phyloP scores from a whole-genome alignment of 2,113 vertebrate species.

The Paraplagusia blochii region DNA sequence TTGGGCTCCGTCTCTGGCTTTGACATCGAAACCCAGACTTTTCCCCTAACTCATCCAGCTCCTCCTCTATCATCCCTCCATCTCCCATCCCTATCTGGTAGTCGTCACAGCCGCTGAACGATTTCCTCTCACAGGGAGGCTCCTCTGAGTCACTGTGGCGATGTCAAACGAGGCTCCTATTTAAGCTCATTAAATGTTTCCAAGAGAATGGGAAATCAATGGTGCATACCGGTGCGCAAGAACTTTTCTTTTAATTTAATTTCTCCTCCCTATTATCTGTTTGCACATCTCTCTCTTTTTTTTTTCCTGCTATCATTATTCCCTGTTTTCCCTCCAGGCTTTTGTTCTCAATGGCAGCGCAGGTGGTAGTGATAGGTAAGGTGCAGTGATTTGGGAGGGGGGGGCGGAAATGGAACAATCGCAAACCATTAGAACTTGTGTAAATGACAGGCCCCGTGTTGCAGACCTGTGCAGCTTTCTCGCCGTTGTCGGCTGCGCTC shows the following conservation, averaged over 20 bases:
- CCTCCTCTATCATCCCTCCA: slow-evolving; percentile 11
- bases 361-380: slow-evolving; percentile 10
- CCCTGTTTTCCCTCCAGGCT: slow-evolving; percentile 15
- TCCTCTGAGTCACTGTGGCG: slow-evolving; percentile 62
- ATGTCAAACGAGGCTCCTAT: slow-evolving; percentile 74
- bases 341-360: slow-evolving; percentile 29
- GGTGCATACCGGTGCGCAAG: slow-evolving; percentile 71
- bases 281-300: slow-evolving; percentile 54
- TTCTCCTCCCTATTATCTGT: slow-evolving; percentile 63
- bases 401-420: slow-evolving; percentile 36
- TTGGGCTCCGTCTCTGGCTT: slow-evolving; percentile 46
- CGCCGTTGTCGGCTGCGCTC: slow-evolving; percentile 36
- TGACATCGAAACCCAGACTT: slow-evolving; percentile 36
- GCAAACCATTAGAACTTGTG: slow-evolving; percentile 42
- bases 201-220: slow-evolving; percentile 80
- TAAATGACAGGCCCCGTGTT: slow-evolving; percentile 40
- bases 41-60: background rate
- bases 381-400: background rate
- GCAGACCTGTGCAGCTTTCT: slow-evolving; percentile 46
- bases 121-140: slow-evolving; percentile 72
- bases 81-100: slow-evolving; percentile 31
- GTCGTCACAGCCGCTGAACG: slow-evolving; percentile 67
- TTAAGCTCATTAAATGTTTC: slow-evolving; percentile 82
- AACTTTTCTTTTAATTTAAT: slow-evolving; percentile 77
- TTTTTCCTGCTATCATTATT: slow-evolving; percentile 11